Evolutionary conservation across 2,888 invertebrate species (phyloP), one percentile per base, ranked within the genome.

Genomic region (Orthosia incerta): DNA sequence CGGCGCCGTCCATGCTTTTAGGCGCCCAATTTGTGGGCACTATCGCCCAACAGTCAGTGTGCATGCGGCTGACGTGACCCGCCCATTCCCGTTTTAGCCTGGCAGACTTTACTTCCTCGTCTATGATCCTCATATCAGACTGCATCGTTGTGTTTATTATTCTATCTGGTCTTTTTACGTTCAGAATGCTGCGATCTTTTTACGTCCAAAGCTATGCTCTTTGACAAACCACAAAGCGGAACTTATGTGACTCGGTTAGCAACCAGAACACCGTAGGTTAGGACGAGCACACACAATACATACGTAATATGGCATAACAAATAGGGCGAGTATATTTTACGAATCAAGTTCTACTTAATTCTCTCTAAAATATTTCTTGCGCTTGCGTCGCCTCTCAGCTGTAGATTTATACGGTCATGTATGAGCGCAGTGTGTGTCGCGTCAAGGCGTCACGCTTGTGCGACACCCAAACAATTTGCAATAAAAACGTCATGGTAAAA

Each of bases 371-470:
- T 31, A 48, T 46, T 59, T 26, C 18, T 53, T 48, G 50, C 50
- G 31, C 20, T 74, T 13, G 50, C 55, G 46, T 51, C 53, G 39
- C 48, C 57, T 59, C 51, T 62, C 68, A 62, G 55, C 55, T 62
- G 53, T 62, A 68, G 23, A 57, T 66, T 48, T 59, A 65, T 73
- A 50, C 45, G 18, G 53, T 65, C 55, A 64, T 64, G n/a, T n/a
- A 63, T 56, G 55, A 23, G 50, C 26, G 65, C 59, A 48, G 50
- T 51, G 56, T 66, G 61, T 57, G 26, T 55, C 20, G 12, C 57
- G 64, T 76, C 61, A 81, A 61, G 20, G 12, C 57, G 64, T 76
- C 61, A 81, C 65, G 77, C 71, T 76, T 71, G 51, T 80, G 77
- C 56, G 31, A 45, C 53, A 61, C 50, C 55, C 48, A 64, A 75